A percentile compares a stretch with the other conserved stretches of the same genome.
Conservation (phyloP, 2,113 vertebrate species). For the Dermatemys mawii region DNA sequence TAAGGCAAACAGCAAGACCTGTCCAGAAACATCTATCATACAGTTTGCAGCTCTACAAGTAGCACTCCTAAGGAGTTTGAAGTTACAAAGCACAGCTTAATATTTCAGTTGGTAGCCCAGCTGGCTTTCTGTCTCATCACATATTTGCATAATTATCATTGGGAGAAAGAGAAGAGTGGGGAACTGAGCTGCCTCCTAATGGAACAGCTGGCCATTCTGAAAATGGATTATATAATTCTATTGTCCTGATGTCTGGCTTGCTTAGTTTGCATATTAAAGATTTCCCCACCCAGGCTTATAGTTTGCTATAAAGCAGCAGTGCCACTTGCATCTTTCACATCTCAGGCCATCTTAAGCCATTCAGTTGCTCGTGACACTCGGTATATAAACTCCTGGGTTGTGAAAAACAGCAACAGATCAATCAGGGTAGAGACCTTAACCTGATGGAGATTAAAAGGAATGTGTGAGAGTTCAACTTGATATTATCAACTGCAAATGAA, state of each 20-base stretch:
- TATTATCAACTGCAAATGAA: neutral
- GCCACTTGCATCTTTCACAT: fast-evolving
- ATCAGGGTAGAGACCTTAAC: neutral
- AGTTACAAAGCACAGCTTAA: neutral
- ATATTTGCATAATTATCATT: constrained; percentile 9
- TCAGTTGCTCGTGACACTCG: fast-evolving
- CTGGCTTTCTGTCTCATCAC: neutral
- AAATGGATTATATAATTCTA: constrained; percentile 35
- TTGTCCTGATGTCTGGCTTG: neutral
- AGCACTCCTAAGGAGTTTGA: fast-evolving
- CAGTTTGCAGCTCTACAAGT: fast-evolving
- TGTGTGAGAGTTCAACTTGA: neutral
- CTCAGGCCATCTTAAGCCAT: neutral
- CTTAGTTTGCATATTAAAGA: neutral
- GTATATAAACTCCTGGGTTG: fast-evolving
- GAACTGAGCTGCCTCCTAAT: neutral
- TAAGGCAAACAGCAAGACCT: neutral
- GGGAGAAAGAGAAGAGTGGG: neutral
- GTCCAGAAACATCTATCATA: fast-evolving
- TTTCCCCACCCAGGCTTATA: fast-evolving
- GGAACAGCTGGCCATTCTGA: constrained; percentile 28
- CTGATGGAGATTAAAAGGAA: neutral
- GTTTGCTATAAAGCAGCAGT: fast-evolving
- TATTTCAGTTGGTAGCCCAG: neutral
- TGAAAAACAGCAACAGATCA: neutral